Base-by-base conservation (phyloP, 2,797 vertebrate species). In the Pogonophryne albipinna region DNA sequence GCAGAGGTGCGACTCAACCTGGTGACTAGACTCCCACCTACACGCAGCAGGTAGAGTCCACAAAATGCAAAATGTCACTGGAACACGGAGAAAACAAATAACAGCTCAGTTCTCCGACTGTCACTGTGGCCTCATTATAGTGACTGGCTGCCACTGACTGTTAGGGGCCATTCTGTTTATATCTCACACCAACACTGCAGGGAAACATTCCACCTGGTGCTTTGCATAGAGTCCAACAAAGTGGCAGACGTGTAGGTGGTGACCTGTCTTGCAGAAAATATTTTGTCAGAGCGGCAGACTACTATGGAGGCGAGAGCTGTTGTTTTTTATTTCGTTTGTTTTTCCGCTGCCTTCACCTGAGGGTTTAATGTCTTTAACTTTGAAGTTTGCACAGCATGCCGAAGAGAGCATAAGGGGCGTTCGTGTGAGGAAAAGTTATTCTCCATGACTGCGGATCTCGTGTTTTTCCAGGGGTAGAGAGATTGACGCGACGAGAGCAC, bases 51-150 rank as follows among this genome's bases (percentile, higher is more conserved):
- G 20, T 6, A 51, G 17, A 71, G 44, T 49, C 49, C 66, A 51
- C 23, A 10, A 42, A 50, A 50, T 56, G 23, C 46, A 65, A 69
- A 74, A 69, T 75, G 71, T 70, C 74, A 63, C n/a, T 15, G 19
- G 20, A 68, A 34, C 52, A 46, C 71, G 51, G 27, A 64, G 47
- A 62, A 34, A 67, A 50, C 53, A 66, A 73, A 75, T 50, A 63
- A 71, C 17, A 41, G 14, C 51, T 60, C 27, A 47, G 70, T 53
- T 46, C 44, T 27, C 38, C 1, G 60, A 55, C 59, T 69, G 62
- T 67, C 67, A 15, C 46, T 38, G 71, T 50, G 66, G 61, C 49
- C 72, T 79, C 64, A 79, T 85, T 85, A 75, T 23, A 73, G 67
- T 0, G 3, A 56, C 51, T 13, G 41, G 31, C 51, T 47, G 60